Evolutionary conservation across 1,140 invertebrate species (phyloP).

Genomic region (Bombus pascuorum): DNA sequence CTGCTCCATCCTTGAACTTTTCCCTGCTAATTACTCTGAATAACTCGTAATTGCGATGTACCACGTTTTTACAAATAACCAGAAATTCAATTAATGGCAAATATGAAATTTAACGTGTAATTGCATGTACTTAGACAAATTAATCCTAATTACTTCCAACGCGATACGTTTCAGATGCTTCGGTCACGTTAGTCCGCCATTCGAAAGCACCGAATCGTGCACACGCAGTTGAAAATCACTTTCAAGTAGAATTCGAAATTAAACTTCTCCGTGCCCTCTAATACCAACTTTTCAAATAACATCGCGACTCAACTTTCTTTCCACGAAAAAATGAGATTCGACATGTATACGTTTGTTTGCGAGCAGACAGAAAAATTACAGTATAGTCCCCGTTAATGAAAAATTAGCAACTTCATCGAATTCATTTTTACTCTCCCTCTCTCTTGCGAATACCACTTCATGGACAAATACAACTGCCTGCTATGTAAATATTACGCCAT

Average conservation of each 20-base stretch:
- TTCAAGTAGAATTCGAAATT: constrained; percentile 8
- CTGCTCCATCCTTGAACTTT: neutral
- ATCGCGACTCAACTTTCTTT: neutral
- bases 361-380: neutral
- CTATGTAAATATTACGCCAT: no score
- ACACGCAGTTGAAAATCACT: neutral
- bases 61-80: neutral
- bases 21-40: neutral
- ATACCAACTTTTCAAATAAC: neutral
- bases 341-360: neutral
- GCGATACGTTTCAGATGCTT: neutral
- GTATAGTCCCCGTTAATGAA: neutral
- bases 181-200: neutral
- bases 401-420: neutral
- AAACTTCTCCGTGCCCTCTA: neutral
- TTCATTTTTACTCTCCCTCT: neutral
- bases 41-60: neutral
- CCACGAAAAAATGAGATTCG: neutral
- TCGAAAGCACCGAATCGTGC: neutral
- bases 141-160: neutral
- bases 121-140: neutral
- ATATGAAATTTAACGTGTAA: neutral
- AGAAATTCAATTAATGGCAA: neutral
- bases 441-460: neutral
- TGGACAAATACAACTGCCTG: no score